Evolutionary conservation across 2,797 vertebrate species (phyloP).

Genomic region (Brachyalestes nurse): DNA sequence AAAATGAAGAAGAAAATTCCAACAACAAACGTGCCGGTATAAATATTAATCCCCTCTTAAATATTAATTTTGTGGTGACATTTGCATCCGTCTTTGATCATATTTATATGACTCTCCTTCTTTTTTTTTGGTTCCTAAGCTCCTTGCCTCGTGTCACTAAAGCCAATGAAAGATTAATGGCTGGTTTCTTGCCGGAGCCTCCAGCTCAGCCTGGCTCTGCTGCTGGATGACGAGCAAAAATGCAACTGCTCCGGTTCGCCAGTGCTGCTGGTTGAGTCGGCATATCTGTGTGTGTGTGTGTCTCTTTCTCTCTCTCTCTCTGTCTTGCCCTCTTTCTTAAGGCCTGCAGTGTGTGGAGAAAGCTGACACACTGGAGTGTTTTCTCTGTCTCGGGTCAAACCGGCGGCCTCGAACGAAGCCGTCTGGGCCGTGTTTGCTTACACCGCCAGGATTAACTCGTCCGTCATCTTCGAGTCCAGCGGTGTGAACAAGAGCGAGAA

Average conservation of each 20-base stretch:
- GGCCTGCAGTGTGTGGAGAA: constrained; percentile 20
- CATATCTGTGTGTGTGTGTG: constrained; percentile 17
- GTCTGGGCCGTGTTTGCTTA: constrained; percentile 25
- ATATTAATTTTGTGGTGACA: constrained; percentile 63
- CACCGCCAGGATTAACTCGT: constrained; percentile 48
- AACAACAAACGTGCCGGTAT: constrained; percentile 54
- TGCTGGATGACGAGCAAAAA: neutral
- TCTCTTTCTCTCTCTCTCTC: constrained; percentile 5
- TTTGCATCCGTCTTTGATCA: constrained; percentile 64
- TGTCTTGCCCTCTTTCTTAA: constrained; percentile 14
- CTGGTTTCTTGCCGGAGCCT: constrained; percentile 47
- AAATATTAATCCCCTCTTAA: constrained; percentile 64
- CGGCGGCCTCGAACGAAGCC: constrained; percentile 5
- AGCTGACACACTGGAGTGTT: constrained; percentile 14
- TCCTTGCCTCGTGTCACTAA: constrained; percentile 57
- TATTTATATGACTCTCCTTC: constrained; percentile 57
- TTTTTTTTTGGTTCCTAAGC: constrained; percentile 54
- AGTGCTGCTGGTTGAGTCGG: constrained; percentile 9
- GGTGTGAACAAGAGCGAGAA: constrained; percentile 23
- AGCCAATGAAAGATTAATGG: constrained; percentile 65
- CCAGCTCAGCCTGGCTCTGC: constrained; percentile 12
- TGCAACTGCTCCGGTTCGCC: neutral
- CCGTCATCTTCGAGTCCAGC: constrained; percentile 21
- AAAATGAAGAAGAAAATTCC: constrained; percentile 30
- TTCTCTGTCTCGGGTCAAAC: constrained; percentile 17